Evolutionary conservation across 2,888 invertebrate species (phyloP), one percentile per base, ranked within the genome.

Genomic region (Acanthococcus lagerstroemiae): DNA sequence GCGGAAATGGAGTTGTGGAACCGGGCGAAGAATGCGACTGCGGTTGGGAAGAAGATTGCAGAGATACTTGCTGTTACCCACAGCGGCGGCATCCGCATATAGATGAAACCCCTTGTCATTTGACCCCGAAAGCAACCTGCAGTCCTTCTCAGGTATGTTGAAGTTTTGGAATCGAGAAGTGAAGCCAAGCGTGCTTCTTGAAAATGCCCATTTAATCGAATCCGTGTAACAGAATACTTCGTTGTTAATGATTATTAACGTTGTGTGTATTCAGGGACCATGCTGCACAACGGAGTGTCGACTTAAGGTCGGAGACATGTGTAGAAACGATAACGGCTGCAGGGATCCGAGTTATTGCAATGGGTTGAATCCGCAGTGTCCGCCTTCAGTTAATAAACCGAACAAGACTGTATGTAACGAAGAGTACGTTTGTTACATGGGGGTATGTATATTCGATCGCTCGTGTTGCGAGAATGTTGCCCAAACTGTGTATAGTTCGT

Each of bases 21-120:
- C 87, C 87, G 55, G 95, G 90, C 19, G 99, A 99, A 78, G 89
- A 97, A 77, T 99, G 99, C 77, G 99, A 99, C 78, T 99, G 97
- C 77, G 99, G 99, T 66, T 95, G 93, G 93, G 92, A 92, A 73
- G 91, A 94, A 73, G 95, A 96, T 75, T 97, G 97, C 77, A 84
- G 87, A 66, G 95, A 94, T 76, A 83, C 84, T 55, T 97, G 97
- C 76, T 99, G 97, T 76, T 88, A 87, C 72, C 94, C 95, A 37
- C 92, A 93, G 80, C 83, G 88, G 54, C 83, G 87, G 45, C 84
- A 89, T 72, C 86, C 90, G 4, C 85, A 87, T 57, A 74, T 80
- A 9, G 84, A 84, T 69, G 90, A 92, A 77, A 85, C 85, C 60
- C 93, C 93, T 0, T 95, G 95, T 77, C 87, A 86, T 57, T 82